Evolutionary conservation across 2,888 invertebrate species (phyloP).

Genomic region (Lepetodrilus schrolli): DNA sequence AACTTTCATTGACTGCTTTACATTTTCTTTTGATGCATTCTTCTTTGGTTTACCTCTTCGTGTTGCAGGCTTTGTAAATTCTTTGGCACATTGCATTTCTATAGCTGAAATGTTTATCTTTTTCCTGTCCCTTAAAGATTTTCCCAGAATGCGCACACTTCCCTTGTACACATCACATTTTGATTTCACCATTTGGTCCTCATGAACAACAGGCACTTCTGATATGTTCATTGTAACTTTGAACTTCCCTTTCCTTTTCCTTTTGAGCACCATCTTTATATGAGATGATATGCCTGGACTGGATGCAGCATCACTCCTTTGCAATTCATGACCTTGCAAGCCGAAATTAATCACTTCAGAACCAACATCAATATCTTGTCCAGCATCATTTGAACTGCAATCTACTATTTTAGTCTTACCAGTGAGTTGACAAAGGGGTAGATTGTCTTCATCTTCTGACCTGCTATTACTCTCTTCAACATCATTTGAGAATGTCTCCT

Average conservation of each 20-base stretch:
- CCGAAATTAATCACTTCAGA: neutral
- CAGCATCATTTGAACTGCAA: neutral
- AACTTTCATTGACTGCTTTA: too few relatives aligned
- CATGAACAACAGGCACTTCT: neutral
- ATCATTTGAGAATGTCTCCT: neutral
- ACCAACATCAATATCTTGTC: too few relatives aligned
- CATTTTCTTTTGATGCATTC: too few relatives aligned
- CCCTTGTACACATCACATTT: conserved; percentile 6
- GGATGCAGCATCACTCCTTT: neutral
- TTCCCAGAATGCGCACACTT: conserved; percentile 14
- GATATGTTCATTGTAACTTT: neutral
- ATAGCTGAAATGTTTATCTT: neutral
- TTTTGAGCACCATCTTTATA: conserved; percentile 2
- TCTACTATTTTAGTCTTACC: neutral
- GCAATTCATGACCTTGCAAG: neutral
- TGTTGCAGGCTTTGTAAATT: too few relatives aligned
- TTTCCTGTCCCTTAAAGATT: neutral
- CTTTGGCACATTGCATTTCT: neutral
- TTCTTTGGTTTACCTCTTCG: too few relatives aligned
- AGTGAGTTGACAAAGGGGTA: neutral
- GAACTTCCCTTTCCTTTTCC: neutral
- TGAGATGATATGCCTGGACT: neutral
- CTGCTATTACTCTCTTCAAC: neutral
- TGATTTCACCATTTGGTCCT: neutral
- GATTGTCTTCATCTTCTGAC: conserved; percentile 4